A percentile compares a stretch with the other conserved stretches of the same genome.
These are phyloP conservation scores for Todus mexicanus DNA, from an alignment of 2,797 vertebrate species.

Conservation along the genomic window DNA sequence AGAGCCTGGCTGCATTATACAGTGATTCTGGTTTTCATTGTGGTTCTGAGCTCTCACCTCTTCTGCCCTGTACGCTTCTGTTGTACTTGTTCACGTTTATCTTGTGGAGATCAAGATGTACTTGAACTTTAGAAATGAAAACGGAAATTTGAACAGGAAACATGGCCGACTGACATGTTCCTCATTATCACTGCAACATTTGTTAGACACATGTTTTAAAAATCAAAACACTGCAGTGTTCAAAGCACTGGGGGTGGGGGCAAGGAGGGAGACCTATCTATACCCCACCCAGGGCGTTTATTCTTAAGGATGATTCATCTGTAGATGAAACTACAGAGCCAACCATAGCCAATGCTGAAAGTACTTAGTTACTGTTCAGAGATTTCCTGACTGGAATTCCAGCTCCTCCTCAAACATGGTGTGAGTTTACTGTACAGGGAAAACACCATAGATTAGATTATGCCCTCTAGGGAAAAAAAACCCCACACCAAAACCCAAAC, in stretches of 20 bases:
- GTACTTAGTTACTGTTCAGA: not conserved
- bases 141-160: conserved; percentile 58
- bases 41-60: not conserved
- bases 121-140: conserved; percentile 52
- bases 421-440: not conserved
- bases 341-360: not conserved
- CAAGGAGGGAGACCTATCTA: not conserved
- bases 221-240: conserved; percentile 31
- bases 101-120: conserved; percentile 24
- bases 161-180: conserved; percentile 37
- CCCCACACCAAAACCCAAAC: not conserved
- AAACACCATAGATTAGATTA: not conserved
- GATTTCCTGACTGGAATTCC: conserved; percentile 11
- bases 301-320: not conserved
- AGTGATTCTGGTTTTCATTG: not conserved
- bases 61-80: not conserved
- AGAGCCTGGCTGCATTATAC: not conserved
- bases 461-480: not conserved
- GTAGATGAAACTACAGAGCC: not conserved
- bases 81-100: conserved; percentile 15
- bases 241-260: not conserved
- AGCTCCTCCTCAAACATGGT: not conserved
- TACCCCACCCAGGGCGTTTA: not conserved
- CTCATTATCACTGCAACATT: conserved; percentile 44
- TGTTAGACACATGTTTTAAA: conserved; percentile 53